phyloP scores from a whole-genome alignment of 2,113 vertebrate species.

The Coracopsis vasa region DNA sequence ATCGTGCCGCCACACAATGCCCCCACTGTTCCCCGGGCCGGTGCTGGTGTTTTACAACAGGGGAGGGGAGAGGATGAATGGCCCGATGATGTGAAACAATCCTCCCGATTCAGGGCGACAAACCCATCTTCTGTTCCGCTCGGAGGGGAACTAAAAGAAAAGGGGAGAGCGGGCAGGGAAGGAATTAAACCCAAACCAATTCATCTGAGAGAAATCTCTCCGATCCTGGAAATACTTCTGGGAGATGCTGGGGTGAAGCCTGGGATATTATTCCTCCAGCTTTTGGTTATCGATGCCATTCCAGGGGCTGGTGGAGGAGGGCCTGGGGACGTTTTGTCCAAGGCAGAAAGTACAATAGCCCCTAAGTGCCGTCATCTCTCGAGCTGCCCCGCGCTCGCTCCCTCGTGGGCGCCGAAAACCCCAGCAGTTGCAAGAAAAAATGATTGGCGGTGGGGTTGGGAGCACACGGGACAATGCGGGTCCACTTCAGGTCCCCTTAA shows the following conservation, averaged over 20 bases:
- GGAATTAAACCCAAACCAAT: conserved; percentile 51
- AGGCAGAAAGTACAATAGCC: conserved; percentile 39
- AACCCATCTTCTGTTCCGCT: conserved; percentile 84
- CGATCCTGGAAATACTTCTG: not conserved
- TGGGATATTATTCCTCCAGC: not conserved
- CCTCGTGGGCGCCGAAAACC: not conserved
- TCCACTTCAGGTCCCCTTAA: conserved; percentile 83
- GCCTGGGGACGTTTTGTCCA: conserved; percentile 71
- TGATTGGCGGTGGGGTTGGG: conserved; percentile 21
- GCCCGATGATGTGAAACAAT: conserved; percentile 90
- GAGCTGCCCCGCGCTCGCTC: not conserved
- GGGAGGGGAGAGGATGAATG: conserved; percentile 92
- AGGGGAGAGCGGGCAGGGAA: not conserved
- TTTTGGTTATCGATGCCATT: conserved; percentile 57
- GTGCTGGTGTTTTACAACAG: conserved; percentile 97
- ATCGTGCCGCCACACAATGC: conserved; percentile 89
- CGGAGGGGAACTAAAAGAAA: conserved; percentile 55
- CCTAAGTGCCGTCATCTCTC: conserved; percentile 48
- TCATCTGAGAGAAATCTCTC: not conserved
- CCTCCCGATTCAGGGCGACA: conserved; percentile 88
- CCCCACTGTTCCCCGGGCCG: conserved; percentile 83
- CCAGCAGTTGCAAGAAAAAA: not conserved
- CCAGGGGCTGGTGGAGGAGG: conserved; percentile 2
- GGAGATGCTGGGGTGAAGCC: not conserved
- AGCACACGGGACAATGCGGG: conserved; percentile 68